Evolutionary conservation across 1,140 invertebrate genomes (phyloP).

Genomic region (Bombyx mori): ASM3026992v2 NC_085109.1:6989001-6989500

Average conservation of each 20-base stretch:
- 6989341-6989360: constrained; percentile 73
- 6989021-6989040: constrained; percentile 79
- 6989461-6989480: constrained; percentile 63
- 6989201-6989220: constrained; percentile 36
- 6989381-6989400: constrained; percentile 72
- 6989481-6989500: constrained; percentile 11
- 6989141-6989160: constrained; percentile 73
- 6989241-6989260: constrained; percentile 54
- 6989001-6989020: constrained; percentile 77
- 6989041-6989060: constrained; percentile 75
- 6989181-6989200: constrained; percentile 74
- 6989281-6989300: constrained; percentile 72
- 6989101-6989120: constrained; percentile 75
- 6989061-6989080: constrained; percentile 72
- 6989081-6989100: constrained; percentile 68
- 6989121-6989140: constrained; percentile 70
- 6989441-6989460: constrained; percentile 69
- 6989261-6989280: constrained; percentile 68
- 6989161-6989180: constrained; percentile 77
- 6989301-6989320: constrained; percentile 70
- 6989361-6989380: constrained; percentile 72
- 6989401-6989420: constrained; percentile 77
- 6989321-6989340: constrained; percentile 72
- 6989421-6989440: constrained; percentile 77
- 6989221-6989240: constrained; percentile 30